These are phyloP conservation scores for Promerops cafer DNA, from an alignment of 2,113 vertebrate genomes.

Conservation along the genomic window DNA sequence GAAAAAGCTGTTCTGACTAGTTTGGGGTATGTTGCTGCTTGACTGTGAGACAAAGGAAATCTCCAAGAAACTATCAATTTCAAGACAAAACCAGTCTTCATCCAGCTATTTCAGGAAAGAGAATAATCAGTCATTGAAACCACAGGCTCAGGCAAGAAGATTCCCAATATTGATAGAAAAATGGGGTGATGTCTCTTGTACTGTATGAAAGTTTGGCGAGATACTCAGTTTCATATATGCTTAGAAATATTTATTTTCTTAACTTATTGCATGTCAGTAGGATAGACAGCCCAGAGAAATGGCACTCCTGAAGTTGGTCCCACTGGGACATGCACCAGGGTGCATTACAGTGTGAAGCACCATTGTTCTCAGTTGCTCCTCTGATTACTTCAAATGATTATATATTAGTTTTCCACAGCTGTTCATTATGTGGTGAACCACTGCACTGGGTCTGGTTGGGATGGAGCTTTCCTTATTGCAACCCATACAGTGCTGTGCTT, in stretches of 20 bases:
- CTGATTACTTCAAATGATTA: not conserved
- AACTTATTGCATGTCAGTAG: not conserved
- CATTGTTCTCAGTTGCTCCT: not conserved
- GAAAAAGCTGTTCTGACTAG: not conserved
- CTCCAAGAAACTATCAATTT: not conserved
- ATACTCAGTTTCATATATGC: not conserved
- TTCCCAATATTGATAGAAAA: not conserved
- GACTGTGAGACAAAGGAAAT: not conserved
- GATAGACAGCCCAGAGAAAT: not conserved
- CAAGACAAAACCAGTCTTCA: not conserved
- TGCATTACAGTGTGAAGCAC: not conserved
- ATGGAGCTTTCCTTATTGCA: not conserved
- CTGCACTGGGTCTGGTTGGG: not conserved
- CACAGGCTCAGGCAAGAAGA: not conserved
- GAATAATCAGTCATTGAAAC: not conserved
- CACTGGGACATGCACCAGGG: not conserved
- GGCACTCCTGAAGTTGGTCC: not conserved
- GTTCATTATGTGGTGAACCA: not conserved
- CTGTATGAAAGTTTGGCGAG: not conserved
- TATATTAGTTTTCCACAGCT: not conserved
- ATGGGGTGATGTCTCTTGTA: not conserved
- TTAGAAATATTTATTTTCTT: not conserved
- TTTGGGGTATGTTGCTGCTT: not conserved
- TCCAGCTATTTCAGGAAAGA: not conserved
- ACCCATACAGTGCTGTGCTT: not conserved